phyloP scores from a whole-genome alignment of 2,888 invertebrate genomes.

The Clusia tigrina region DNA sequence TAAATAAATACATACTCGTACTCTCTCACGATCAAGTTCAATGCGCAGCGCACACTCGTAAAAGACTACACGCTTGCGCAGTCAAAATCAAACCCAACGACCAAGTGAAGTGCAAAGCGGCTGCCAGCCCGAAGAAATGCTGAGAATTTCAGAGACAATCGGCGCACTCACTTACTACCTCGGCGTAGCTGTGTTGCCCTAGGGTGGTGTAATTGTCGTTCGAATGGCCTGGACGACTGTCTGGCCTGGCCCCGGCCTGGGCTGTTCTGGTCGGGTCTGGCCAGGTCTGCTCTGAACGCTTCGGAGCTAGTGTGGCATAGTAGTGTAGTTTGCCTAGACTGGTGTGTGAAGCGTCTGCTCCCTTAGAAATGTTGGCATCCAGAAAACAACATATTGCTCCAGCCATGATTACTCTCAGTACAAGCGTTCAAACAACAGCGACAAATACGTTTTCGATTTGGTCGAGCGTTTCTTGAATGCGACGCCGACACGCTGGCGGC shows the following conservation, averaged over 20 bases:
- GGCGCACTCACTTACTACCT: background rate
- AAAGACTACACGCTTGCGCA: too few species aligned
- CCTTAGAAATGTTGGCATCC: conserved; percentile 15
- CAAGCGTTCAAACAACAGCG: conserved; percentile 31
- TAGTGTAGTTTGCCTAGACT: too few species aligned
- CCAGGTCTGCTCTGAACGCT: background rate
- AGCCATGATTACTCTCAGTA: conserved; percentile 18
- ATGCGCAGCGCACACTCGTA: background rate
- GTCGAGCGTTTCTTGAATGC: conserved; percentile 25
- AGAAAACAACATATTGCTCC: conserved; percentile 18
- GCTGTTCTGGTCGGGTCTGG: too few species aligned
- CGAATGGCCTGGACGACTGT: background rate
- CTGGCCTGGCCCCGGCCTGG: too few species aligned
- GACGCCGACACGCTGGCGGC: conserved; percentile 45
- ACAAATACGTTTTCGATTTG: conserved; percentile 56
- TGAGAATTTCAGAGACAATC: conserved; percentile 4
- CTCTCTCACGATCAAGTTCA: conserved; percentile 25
- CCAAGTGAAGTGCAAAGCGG: too few species aligned
- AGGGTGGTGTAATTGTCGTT: background rate
- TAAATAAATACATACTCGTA: conserved; percentile 29
- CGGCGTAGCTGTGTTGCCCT: background rate
- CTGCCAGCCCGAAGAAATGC: background rate
- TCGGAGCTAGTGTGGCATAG: background rate
- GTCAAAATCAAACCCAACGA: too few species aligned
- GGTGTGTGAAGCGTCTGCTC: background rate